Evolutionary conservation across 2,113 vertebrate genomes (phyloP).

Genomic region (Seriola quinqueradiata): DNA sequence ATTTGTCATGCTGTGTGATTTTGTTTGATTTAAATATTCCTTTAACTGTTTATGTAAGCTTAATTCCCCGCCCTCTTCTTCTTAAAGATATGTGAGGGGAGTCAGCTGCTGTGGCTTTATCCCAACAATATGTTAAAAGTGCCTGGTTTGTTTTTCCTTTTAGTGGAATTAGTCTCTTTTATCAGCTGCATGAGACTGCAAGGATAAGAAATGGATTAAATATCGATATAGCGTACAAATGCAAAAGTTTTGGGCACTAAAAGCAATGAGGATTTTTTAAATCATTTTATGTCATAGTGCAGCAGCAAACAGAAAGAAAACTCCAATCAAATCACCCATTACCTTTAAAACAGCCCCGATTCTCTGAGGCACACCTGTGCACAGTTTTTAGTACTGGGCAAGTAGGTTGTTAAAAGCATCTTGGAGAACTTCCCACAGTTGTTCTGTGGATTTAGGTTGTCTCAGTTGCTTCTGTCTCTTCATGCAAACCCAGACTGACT

Average conservation of each 20-base stretch:
- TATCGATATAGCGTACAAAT: background rate
- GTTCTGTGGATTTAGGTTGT: no score
- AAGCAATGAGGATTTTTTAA: no score
- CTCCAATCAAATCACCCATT: no score
- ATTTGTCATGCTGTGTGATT: conserved; percentile 11
- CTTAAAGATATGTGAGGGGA: background rate
- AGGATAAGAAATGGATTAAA: background rate
- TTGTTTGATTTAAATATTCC: conserved; percentile 23
- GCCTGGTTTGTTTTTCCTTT: background rate
- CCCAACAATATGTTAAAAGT: background rate
- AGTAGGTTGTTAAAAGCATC: no score
- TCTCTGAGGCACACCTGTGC: no score
- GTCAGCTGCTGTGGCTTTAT: background rate
- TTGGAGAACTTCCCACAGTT: no score
- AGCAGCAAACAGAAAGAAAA: no score
- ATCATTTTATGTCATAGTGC: no score
- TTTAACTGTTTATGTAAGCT: background rate
- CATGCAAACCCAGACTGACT: no score
- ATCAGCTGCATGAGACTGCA: background rate
- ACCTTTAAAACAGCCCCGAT: no score
- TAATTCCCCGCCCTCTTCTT: background rate
- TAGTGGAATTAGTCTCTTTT: background rate
- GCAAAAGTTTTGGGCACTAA: background rate
- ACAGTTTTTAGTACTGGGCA: no score
- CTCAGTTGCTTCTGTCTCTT: no score